These are phyloP conservation scores for Turnix velox DNA, from an alignment of 2,113 vertebrate genomes.

Conservation along the genomic window DNA sequence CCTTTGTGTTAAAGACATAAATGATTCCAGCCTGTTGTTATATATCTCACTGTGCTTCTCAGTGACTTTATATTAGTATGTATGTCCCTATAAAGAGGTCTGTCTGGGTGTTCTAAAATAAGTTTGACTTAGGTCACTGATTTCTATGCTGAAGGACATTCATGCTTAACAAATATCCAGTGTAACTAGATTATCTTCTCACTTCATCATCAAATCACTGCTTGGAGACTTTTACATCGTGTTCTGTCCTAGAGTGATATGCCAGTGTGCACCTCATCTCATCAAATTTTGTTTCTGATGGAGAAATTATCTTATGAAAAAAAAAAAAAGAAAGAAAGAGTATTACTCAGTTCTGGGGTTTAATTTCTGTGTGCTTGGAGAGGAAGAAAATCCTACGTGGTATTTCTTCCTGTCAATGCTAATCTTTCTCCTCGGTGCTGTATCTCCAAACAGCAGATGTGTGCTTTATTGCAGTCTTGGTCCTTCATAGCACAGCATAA, in stretches of 20 bases:
- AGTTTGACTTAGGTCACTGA: background rate
- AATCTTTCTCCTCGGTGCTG: constrained; percentile 29
- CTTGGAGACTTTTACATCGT: constrained; percentile 18
- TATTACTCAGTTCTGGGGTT: constrained; percentile 31
- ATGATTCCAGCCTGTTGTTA: background rate
- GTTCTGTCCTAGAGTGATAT: constrained; percentile 39
- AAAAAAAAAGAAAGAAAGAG: too few species aligned
- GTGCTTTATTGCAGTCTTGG: constrained; percentile 38
- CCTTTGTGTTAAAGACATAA: background rate
- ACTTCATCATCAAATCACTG: constrained; percentile 32
- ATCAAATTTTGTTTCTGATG: constrained; percentile 42
- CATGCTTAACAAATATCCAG: constrained; percentile 17
- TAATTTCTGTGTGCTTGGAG: constrained; percentile 41
- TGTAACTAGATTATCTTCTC: constrained; percentile 40
- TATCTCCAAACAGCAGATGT: constrained; percentile 47
- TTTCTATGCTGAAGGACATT: constrained; percentile 27
- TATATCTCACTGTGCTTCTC: background rate
- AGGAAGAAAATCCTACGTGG: constrained; percentile 32
- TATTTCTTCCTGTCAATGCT: constrained; percentile 22
- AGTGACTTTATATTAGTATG: background rate
- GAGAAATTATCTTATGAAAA: constrained; percentile 46
- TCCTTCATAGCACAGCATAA: constrained; percentile 3
- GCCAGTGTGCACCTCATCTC: constrained; percentile 17
- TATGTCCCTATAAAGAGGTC: background rate
- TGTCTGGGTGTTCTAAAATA: background rate